Evolutionary conservation across 2,113 vertebrate genomes (phyloP), one percentile per base, ranked within the genome.

Genomic region (Pedetes capensis): DNA sequence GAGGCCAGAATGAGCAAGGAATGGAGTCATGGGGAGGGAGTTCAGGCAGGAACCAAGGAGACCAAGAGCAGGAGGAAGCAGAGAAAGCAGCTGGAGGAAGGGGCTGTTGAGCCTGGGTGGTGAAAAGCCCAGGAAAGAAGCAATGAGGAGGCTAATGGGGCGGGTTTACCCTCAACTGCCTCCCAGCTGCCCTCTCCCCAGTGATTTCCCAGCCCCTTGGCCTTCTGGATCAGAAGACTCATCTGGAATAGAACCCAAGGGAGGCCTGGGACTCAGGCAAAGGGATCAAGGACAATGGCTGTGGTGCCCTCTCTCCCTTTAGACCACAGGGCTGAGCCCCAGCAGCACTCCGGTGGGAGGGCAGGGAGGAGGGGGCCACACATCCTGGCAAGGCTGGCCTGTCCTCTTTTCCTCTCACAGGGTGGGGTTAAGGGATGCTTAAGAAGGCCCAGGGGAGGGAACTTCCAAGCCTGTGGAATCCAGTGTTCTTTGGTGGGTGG

Each of bases 301-400:
- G 16, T 37, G 3, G 34, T 61, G 25, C 51, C 64, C 42, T n/a
- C n/a, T n/a, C 23, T 42, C 71, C 14, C 17, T 23, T 0, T 2
- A 39, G 29, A 71, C n/a, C 72, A 22, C 39, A 5, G 17, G 53
- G 17, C 23, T 32, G 44, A 51, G 57, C 18, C 25, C 9, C 7
- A 12, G 39, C 13, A 34, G 34, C n/a, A 22, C 37, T 18, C n/a
- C n/a, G 63, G 7, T 12, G 12, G 0, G 39, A 12, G 59, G 16
- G 17, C 14, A 16, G 34, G 18, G 0, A 42, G 16, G n/a, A 27
- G 6, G 42, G 29, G n/a, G 37, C 7, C 1, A 3, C 10, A 1
- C 2, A 8, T 11, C 32, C 34, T 61, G 39, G 32, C 47, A 22
- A 83, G 39, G 12, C 27, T 23, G 37, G 14, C 42, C 20, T 44